Conservation (phyloP, 2,797 vertebrate species). For the Stomatorhinus walkeri region DNA sequence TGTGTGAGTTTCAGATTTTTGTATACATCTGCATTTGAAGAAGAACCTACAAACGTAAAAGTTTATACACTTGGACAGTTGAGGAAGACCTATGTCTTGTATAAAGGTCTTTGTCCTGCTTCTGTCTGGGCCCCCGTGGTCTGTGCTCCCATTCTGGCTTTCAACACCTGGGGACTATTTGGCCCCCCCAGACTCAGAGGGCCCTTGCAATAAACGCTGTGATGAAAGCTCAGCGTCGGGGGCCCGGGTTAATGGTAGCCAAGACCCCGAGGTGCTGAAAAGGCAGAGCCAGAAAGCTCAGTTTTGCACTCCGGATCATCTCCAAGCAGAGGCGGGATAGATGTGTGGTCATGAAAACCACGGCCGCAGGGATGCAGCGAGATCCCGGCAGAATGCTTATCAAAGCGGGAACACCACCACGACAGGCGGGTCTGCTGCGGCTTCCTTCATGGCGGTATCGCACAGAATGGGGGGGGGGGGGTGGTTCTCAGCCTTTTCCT, state of each 20-base stretch:
- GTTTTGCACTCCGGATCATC: conserved; percentile 20
- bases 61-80: background rate
- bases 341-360: background rate
- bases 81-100: background rate
- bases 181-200: background rate
- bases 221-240: conserved; percentile 13
- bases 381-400: background rate
- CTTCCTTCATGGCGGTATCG: background rate
- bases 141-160: background rate
- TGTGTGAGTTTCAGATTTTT: background rate
- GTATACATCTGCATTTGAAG: background rate
- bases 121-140: background rate
- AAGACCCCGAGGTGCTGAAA: conserved; percentile 1
- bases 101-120: background rate
- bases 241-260: conserved; percentile 7
- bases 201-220: background rate
- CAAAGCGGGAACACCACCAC: background rate
- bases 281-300: background rate
- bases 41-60: background rate
- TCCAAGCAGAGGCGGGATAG: conserved; percentile 1
- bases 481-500: background rate
- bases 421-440: background rate
- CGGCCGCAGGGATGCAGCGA: background rate
- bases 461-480: background rate
- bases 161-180: background rate